phyloP scores from a whole-genome alignment of 2,797 vertebrate species.

The Limosa lapponica region DNA sequence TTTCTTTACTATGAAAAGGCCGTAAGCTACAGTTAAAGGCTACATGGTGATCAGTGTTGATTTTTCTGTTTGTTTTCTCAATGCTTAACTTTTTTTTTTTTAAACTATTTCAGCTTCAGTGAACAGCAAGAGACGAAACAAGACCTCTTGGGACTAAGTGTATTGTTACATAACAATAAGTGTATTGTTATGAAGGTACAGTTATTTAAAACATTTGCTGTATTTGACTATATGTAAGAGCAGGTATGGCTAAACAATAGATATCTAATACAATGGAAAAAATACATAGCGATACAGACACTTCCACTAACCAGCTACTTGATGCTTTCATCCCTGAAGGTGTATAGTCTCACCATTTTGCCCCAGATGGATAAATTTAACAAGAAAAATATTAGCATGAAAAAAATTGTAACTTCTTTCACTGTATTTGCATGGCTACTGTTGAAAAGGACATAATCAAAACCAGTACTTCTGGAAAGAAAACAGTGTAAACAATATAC shows the following conservation, averaged over 20 bases:
- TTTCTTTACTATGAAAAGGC: not conserved
- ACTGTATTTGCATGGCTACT: not conserved
- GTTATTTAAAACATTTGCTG: not conserved
- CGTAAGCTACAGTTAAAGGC: not conserved
- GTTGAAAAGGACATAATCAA: not conserved
- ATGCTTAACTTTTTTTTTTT: not conserved
- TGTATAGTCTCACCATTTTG: not conserved
- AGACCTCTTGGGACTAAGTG: not conserved
- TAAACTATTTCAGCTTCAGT: not conserved
- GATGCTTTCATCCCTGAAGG: not conserved
- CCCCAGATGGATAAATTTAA: not conserved
- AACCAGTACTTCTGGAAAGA: not conserved
- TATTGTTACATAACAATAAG: not conserved
- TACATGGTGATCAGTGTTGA: not conserved
- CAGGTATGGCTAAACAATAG: not conserved
- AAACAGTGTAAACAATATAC: not conserved
- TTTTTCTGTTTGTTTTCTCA: not conserved
- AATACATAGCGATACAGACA: fast-evolving
- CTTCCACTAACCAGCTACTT: not conserved
- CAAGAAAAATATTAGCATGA: not conserved
- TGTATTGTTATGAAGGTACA: not conserved
- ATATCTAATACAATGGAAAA: not conserved
- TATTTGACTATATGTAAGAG: not conserved
- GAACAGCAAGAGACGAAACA: not conserved
- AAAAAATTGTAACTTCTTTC: not conserved